Evolutionary conservation across 37 sponge, comb jelly and placozoan genomes (phyloP).

Genomic region (Ianthella basta): DNA sequence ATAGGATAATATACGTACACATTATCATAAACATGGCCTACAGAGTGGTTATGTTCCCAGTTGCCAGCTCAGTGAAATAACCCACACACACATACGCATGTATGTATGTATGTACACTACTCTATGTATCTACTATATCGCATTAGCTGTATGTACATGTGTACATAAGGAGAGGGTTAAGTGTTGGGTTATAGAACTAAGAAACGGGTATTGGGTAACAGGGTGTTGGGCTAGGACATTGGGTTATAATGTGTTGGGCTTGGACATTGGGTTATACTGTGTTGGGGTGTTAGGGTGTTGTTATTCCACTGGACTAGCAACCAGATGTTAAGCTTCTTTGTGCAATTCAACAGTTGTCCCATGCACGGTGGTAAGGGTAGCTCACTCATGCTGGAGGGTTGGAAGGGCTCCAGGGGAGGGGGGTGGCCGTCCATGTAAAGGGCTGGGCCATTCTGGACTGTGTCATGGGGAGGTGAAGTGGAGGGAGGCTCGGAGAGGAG

Average conservation of each 20-base stretch:
- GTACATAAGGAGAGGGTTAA: not conserved
- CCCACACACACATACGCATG: not conserved
- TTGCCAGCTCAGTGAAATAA: not conserved
- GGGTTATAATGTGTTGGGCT: too few species aligned
- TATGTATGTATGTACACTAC: not conserved
- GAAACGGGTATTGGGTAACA: not conserved
- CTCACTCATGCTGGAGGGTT: too few species aligned
- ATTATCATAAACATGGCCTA: not conserved
- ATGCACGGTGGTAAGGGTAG: too few species aligned
- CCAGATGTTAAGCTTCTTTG: too few species aligned
- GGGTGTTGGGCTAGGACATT: not conserved
- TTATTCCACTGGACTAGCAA: too few species aligned
- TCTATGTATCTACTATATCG: not conserved
- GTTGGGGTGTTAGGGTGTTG: too few species aligned
- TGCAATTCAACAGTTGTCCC: too few species aligned
- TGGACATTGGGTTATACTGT: too few species aligned
- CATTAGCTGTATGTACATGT: not conserved
- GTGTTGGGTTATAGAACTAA: slow-evolving; percentile 5
- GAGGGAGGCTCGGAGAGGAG: slow-evolving; percentile 54
- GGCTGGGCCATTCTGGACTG: too few species aligned
- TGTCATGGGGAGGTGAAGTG: not conserved
- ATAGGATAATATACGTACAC: too few species aligned
- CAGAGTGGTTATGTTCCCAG: not conserved
- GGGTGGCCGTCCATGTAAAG: too few species aligned
- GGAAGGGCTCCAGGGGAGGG: too few species aligned